Evolutionary conservation across 1,140 invertebrate species (phyloP).

Genomic region (Hylaeus volcanicus): DNA sequence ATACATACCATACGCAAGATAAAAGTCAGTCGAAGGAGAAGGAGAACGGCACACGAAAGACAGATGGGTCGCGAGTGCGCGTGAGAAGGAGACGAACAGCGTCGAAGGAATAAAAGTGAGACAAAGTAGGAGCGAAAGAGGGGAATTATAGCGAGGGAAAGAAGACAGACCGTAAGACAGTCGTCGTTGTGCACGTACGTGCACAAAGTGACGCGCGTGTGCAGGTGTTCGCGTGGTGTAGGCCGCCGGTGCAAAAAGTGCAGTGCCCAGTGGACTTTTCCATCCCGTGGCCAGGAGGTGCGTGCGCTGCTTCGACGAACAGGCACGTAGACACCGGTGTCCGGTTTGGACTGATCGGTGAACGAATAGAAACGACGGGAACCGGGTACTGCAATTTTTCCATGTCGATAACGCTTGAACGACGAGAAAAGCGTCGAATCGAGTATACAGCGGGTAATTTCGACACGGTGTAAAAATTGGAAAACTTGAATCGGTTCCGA

Average conservation of each 20-base stretch:
- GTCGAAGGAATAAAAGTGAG: conserved; percentile 14
- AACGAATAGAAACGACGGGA: conserved; percentile 14
- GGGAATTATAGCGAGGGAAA: conserved; percentile 4
- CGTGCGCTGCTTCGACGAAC: conserved; percentile 44
- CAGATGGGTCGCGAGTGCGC: background rate
- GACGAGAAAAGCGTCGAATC: background rate
- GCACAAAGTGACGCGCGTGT: conserved; percentile 49
- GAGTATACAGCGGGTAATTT: background rate
- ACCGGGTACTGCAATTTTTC: background rate
- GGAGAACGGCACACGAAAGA: background rate
- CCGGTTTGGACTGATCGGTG: conserved; percentile 25
- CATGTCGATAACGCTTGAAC: background rate
- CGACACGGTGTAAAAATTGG: background rate
- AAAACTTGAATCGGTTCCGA: background rate
- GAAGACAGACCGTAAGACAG: conserved; percentile 39
- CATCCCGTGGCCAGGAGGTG: conserved; percentile 48
- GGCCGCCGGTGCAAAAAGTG: conserved; percentile 55
- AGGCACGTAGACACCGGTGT: conserved; percentile 45
- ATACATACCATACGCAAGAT: conserved; percentile 2
- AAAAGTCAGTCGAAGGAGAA: conserved; percentile 1
- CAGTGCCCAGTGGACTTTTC: conserved; percentile 62
- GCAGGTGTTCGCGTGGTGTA: conserved; percentile 56
- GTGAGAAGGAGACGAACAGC: background rate
- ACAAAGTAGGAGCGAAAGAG: background rate
- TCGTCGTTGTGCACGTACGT: conserved; percentile 44